Evolutionary conservation across 1,140 invertebrate species (phyloP).

Genomic region (Heliconius eleuchia): DNA sequence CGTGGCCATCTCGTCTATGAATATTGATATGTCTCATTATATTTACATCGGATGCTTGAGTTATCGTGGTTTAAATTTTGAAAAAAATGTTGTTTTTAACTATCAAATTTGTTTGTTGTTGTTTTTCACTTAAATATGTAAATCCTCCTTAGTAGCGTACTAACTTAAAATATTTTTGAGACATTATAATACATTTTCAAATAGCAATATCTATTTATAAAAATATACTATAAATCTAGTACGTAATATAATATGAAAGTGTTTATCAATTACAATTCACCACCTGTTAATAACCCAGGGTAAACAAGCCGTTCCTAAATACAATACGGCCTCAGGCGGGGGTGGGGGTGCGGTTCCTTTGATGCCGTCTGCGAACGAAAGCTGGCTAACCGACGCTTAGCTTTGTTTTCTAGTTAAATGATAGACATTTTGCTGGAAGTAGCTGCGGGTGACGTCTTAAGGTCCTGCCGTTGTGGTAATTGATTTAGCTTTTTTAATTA

Average conservation of each 20-base stretch:
- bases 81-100: constrained; percentile 15
- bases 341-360: constrained; percentile 64
- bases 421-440: constrained; percentile 60
- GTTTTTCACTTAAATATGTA: background rate
- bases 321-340: constrained; percentile 53
- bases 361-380: constrained; percentile 71
- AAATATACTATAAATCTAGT: background rate
- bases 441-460: constrained; percentile 53
- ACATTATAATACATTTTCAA: background rate
- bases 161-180: too few relatives aligned
- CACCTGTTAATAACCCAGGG: constrained; percentile 37
- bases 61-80: constrained; percentile 33
- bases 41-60: constrained; percentile 38
- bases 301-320: constrained; percentile 48
- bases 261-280: constrained; percentile 28
- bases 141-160: too few relatives aligned
- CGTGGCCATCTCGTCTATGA: constrained; percentile 58
- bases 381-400: constrained; percentile 69
- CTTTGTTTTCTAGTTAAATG: constrained; percentile 74
- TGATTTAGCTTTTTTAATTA: constrained; percentile 3
- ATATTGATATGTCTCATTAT: constrained; percentile 60
- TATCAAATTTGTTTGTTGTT: background rate
- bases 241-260: background rate
- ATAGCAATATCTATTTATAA: background rate
- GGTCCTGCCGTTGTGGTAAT: background rate